Conservation (phyloP, 2,113 vertebrate genomes). For the Cyrtonyx montezumae region DNA sequence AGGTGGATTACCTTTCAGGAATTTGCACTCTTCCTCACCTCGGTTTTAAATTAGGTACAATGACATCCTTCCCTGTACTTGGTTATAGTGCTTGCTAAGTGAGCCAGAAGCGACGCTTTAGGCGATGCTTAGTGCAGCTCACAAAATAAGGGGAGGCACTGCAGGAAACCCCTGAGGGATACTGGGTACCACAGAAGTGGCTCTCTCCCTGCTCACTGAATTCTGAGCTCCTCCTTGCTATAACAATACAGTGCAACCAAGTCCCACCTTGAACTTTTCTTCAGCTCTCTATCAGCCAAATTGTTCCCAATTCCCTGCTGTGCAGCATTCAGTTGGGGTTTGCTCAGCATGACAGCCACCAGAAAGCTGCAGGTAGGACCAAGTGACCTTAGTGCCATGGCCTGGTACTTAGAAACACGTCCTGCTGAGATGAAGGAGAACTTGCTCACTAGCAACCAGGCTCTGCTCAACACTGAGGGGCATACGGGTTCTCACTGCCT, state of each 20-base stretch:
- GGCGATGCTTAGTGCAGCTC: fast-evolving
- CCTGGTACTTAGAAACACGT: neutral
- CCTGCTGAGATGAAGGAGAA: neutral
- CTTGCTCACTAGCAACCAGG: neutral
- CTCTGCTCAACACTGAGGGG: neutral
- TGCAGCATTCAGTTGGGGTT: neutral
- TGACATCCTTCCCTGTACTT: neutral
- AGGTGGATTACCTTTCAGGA: neutral
- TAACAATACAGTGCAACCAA: neutral
- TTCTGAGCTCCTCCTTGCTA: neutral
- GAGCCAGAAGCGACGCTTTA: neutral
- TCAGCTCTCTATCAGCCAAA: neutral
- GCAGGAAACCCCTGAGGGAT: neutral
- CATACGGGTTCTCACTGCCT: neutral
- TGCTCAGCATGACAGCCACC: neutral
- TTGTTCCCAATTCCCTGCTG: neutral
- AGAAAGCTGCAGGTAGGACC: neutral
- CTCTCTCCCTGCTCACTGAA: neutral
- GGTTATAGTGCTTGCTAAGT: neutral
- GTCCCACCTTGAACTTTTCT: neutral
- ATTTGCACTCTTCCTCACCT: neutral
- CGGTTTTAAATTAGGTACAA: neutral
- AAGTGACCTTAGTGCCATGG: neutral
- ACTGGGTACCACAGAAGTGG: neutral
- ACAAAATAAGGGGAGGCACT: neutral